phyloP scores from a whole-genome alignment of 1,140 invertebrate genomes.

The Stenopsyche tienmushanensis region DNA sequence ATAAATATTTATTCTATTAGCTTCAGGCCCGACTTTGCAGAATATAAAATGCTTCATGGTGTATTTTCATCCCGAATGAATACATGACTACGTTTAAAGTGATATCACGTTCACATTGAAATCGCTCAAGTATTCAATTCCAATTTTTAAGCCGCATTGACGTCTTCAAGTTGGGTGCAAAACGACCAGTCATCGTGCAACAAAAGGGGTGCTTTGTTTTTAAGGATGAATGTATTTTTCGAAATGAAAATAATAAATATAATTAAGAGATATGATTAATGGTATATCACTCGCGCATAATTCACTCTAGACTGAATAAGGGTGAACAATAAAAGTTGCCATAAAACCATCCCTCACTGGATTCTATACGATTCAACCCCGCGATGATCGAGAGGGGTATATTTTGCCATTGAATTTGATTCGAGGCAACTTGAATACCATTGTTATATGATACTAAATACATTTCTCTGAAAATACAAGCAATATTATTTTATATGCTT shows the following conservation, averaged over 20 bases:
- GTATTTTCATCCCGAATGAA: no score
- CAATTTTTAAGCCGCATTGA: no score
- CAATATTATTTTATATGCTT: no score
- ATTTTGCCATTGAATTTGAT: background rate
- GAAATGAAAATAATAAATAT: constrained; percentile 8
- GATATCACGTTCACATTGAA: no score
- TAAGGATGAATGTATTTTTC: background rate
- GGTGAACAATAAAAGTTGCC: constrained; percentile 6
- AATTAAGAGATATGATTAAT: constrained; percentile 29
- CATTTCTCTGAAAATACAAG: background rate
- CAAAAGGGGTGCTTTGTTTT: background rate
- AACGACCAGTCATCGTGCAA: no score
- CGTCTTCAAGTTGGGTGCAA: no score
- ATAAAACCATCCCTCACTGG: constrained; percentile 3
- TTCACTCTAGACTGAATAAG: background rate
- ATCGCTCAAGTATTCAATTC: no score
- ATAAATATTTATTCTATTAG: no score
- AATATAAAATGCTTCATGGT: no score
- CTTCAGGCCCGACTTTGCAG: no score
- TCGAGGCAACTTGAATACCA: background rate
- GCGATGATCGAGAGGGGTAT: background rate
- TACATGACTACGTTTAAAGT: no score
- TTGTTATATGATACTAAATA: background rate
- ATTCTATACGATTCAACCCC: background rate
- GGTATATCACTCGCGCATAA: background rate